A percentile compares a stretch with the other conserved stretches of the same genome.
phyloP scores from a whole-genome alignment of 2,113 vertebrate species.

The Rousettus leschenaultii region DNA sequence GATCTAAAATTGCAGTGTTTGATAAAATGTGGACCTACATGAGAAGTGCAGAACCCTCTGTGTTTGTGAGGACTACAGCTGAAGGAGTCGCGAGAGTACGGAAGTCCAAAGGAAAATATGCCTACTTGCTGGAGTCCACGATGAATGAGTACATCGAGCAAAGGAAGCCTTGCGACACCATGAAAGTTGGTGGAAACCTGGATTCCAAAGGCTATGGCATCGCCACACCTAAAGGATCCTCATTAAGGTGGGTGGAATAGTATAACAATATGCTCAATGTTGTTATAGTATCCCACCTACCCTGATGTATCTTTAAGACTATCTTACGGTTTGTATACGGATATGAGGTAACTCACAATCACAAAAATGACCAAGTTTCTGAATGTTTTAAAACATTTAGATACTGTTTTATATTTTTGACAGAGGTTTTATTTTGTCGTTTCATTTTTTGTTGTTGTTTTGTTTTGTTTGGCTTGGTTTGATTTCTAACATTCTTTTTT shows the following conservation, averaged over 20 bases:
- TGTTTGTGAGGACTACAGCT: slow-evolving; percentile 99
- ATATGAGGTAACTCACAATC: slow-evolving; percentile 90
- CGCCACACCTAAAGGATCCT: slow-evolving; percentile 99
- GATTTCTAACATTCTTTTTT: slow-evolving; percentile 67
- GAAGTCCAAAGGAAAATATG: slow-evolving; percentile 99
- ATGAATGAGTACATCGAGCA: slow-evolving; percentile 99
- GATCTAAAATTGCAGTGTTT: slow-evolving; percentile 99
- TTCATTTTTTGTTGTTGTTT: neutral
- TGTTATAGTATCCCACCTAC: slow-evolving; percentile 99
- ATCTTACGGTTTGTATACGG: slow-evolving; percentile 98
- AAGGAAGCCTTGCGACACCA: slow-evolving; percentile 98
- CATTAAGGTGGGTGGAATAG: slow-evolving; percentile 99
- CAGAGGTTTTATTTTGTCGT: slow-evolving; percentile 63
- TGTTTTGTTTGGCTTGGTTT: slow-evolving; percentile 62
- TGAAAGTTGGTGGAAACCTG: slow-evolving; percentile 99
- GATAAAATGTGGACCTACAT: slow-evolving; percentile 99
- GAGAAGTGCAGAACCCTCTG: slow-evolving; percentile 97
- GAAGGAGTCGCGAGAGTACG: slow-evolving; percentile 97
- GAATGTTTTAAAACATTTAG: slow-evolving; percentile 79
- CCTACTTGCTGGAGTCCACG: slow-evolving; percentile 98
- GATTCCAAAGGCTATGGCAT: slow-evolving; percentile 99
- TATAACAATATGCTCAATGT: slow-evolving; percentile 99
- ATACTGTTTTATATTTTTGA: slow-evolving; percentile 75
- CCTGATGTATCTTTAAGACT: slow-evolving; percentile 99
- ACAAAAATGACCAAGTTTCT: slow-evolving; percentile 78